Evolutionary conservation across 2,113 vertebrate species (phyloP).

Genomic region (Cariama cristata): DNA sequence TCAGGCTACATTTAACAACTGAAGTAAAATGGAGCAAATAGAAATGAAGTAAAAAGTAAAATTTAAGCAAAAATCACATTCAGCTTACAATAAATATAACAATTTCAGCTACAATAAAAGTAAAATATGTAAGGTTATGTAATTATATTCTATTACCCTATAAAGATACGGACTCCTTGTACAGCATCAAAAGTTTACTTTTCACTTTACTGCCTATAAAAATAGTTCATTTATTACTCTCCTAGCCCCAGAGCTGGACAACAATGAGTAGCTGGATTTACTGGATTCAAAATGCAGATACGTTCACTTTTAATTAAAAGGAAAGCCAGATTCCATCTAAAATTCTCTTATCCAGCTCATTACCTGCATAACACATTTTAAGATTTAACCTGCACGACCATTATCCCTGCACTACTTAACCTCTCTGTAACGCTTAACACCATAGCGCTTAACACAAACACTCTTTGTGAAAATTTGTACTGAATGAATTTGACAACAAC

Average conservation of each 20-base stretch:
- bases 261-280: not conserved
- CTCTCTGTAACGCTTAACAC: not conserved
- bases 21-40: not conserved
- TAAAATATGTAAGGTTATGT: not conserved
- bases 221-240: not conserved
- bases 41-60: not conserved
- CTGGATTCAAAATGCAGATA: not conserved
- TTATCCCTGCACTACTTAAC: not conserved
- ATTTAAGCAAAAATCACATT: conserved; percentile 10
- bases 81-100: not conserved
- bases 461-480: not conserved
- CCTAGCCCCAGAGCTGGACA: not conserved
- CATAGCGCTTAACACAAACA: not conserved
- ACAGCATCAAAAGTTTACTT: conserved; percentile 17
- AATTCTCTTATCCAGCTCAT: not conserved
- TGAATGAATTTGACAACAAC: not conserved
- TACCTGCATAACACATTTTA: not conserved
- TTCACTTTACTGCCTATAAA: not conserved
- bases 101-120: not conserved
- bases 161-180: not conserved
- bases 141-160: not conserved
- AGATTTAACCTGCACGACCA: not conserved
- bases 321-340: not conserved
- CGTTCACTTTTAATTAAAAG: not conserved
- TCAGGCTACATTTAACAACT: not conserved